Base-by-base conservation (phyloP, 1,140 invertebrate genomes). In the Dryas iulia region DNA sequence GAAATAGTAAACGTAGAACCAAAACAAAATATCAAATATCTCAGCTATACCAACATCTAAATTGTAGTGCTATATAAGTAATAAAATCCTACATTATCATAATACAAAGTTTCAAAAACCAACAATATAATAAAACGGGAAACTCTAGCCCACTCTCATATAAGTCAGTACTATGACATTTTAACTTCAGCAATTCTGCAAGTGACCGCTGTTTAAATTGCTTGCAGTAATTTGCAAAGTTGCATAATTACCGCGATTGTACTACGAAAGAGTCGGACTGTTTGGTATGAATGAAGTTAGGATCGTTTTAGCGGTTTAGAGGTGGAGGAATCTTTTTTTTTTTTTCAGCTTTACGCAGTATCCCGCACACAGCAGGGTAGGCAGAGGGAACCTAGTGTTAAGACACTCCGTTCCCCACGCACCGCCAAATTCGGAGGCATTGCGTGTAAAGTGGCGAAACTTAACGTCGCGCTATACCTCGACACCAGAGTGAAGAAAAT, bases 171-270 rank as follows among this genome's bases (percentile, higher is more conserved):
- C 8, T 21, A 21, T 47, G 39, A 47, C 39, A 39, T 47, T 47
- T 47, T 10, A 47, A 47, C 39, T 47, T 47, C 39, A 18, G 18
- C 18, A 8, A 47, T 47, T 47, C 35, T 47, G 35, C 39, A 47
- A 47, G 39, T 47, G 39, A 47, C 39, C 39, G 39, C 18, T 47
- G 39, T 47, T 47, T 18, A 47, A 47, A 47, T 47, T 47, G 39
- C 39, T 47, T 47, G 39, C 39, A 47, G 39, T 47, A 47, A 47
- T 47, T 47, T 47, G 39, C 39, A 47, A 47, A 47, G 39, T 47
- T 47, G 39, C 39, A 47, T 47, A 47, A 47, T 47, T 47, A 47
- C 39, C 39, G 14, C 39, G 14, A 47, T 47, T 47, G 39, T 47
- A 18, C 6, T 18, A 8, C 39, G 8, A 47, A 47, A 47, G 39